Evolutionary conservation across 2,888 invertebrate genomes (phyloP), one percentile per base, ranked within the genome.

Genomic region (Chymomyza amoena): DNA sequence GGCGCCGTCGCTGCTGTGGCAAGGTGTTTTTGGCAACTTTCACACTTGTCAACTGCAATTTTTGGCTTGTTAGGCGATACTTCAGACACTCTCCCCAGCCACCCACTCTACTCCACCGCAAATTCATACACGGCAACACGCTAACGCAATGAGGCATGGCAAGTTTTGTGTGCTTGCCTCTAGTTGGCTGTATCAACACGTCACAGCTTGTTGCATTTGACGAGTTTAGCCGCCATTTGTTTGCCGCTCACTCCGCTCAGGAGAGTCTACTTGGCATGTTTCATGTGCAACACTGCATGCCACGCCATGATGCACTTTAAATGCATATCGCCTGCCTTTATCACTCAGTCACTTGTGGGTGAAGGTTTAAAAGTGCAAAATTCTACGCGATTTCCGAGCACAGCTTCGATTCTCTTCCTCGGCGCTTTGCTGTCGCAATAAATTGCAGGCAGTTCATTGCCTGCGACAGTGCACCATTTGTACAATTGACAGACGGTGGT

Each of bases 391-490:
- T 45, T 45, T 13, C 13, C 10, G 13, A 13, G 39, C 39, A 3
- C 39, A 45, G 39, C 39, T 54, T 54, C 20, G 9, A 54, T 54
- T 18, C 54, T 54, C 18, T 5, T 16, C 5, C 54, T 15, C 6
- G 18, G 9, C 54, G 74, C 74, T 82, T 80, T 80, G 72, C 80
- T 74, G 76, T 70, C 67, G 70, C 60, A 73, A 77, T 76, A 77
- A 77, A 77, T 78, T 74, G 72, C 68, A 64, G 68, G 50, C 61
- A 76, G 83, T 83, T 85, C 83, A 83, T 83, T 82, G 84, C 78
- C 75, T 74, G 75, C 68, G 72, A 72, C 69, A 73, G 73, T 71
- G 70, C 56, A 66, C 77, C 71, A 75, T 79, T 77, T 75, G 72
- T 79, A 73, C 76, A 76, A 81, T 75, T 77, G 80, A 69, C 61